Conservation (phyloP, 1,140 invertebrate genomes). For the Leptopilina boulardi region DNA sequence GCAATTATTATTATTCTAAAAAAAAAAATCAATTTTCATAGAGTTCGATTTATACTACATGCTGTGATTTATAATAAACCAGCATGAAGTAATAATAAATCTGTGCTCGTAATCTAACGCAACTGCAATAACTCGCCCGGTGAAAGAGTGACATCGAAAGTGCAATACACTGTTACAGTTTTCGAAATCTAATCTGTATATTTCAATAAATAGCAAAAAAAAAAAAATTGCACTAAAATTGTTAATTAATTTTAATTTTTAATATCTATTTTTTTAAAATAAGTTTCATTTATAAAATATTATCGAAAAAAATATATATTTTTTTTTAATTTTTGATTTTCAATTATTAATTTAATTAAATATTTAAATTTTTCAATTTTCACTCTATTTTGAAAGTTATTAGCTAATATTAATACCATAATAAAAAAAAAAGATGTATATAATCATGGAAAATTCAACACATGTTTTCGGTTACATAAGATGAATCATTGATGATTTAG, state of each 20-base stretch:
- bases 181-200: constrained; percentile 22
- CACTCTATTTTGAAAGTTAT: no score
- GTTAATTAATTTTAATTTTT: background rate
- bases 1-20: no score
- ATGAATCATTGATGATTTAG: background rate
- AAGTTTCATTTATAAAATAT: no score
- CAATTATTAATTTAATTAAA: no score
- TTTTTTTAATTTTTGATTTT: no score
- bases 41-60: background rate
- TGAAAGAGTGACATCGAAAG: constrained; percentile 23
- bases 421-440: no score
- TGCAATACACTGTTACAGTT: constrained; percentile 20
- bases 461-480: background rate
- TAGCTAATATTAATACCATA: no score
- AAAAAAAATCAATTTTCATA: background rate
- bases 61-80: background rate
- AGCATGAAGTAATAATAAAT: constrained; percentile 32
- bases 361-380: no score
- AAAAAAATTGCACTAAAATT: background rate
- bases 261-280: no score
- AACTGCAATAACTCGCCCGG: background rate
- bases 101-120: constrained; percentile 17
- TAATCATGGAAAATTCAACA: background rate
- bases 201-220: background rate
- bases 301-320: no score